Conservation (phyloP, 2,113 vertebrate genomes). For the Terrapene triunguis region DNA sequence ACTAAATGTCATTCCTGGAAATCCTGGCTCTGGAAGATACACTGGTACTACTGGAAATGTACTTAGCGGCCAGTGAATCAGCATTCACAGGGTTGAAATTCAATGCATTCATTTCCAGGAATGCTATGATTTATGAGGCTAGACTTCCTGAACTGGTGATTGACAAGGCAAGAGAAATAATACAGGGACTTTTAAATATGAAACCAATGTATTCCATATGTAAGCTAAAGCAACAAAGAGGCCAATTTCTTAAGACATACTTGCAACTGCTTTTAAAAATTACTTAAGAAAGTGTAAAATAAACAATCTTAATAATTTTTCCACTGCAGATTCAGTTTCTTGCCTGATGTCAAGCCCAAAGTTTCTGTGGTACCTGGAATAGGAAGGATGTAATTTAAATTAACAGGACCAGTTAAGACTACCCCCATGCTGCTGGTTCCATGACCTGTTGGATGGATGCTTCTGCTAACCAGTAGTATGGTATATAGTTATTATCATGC, state of each 20-base stretch:
- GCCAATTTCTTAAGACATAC: background rate
- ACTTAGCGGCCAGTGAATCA: constrained; percentile 66
- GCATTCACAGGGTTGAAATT: constrained; percentile 59
- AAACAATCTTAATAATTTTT: background rate
- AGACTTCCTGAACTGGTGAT: constrained; percentile 33
- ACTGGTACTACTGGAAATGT: constrained; percentile 10
- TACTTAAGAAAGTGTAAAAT: background rate
- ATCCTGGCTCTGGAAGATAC: constrained; percentile 52
- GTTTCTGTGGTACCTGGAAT: background rate
- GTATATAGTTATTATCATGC: background rate
- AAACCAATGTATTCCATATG: background rate
- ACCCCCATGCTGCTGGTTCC: background rate
- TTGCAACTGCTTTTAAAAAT: constrained; percentile 21
- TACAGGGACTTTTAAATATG: constrained; percentile 16
- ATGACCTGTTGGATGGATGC: background rate
- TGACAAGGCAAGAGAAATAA: constrained; percentile 10
- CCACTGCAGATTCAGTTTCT: background rate
- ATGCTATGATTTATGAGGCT: constrained; percentile 58
- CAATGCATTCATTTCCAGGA: constrained; percentile 71
- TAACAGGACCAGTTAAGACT: background rate
- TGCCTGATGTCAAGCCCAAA: background rate
- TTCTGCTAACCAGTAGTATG: background rate
- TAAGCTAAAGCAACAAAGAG: background rate
- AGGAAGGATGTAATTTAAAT: background rate
- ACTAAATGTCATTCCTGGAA: constrained; percentile 56